These are phyloP conservation scores for Kryptopterus vitreolus DNA, from an alignment of 2,797 vertebrate species.

Conservation along the genomic window DNA sequence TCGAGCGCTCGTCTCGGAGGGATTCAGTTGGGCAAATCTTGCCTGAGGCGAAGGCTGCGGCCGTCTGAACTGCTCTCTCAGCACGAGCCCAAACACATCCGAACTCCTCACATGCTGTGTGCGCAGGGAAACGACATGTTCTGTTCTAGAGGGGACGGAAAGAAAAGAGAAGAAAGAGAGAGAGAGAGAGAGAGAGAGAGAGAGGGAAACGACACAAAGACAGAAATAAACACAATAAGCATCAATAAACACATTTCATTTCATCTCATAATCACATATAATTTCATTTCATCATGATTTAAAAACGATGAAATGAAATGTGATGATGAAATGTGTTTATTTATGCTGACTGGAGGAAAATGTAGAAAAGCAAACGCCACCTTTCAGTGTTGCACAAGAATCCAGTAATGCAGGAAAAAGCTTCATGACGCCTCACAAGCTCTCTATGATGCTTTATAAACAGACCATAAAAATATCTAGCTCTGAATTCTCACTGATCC, in stretches of 20 bases:
- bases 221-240: no score
- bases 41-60: constrained; percentile 31
- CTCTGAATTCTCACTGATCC: background rate
- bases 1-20: background rate
- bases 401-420: background rate
- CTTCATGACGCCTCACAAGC: background rate
- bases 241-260: no score
- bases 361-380: background rate
- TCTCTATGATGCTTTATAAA: background rate
- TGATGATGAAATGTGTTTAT: background rate
- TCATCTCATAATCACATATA: no score
- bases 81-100: constrained; percentile 9
- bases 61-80: background rate
- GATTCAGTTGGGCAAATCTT: background rate
- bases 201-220: no score
- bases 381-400: background rate
- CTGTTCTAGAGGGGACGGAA: no score
- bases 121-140: background rate
- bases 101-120: background rate
- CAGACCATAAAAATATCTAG: background rate
- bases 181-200: no score
- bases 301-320: no score
- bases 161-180: no score
- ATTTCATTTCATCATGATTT: no score
- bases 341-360: background rate